These are phyloP conservation scores for Ormia ochracea DNA, from an alignment of 2,888 invertebrate species.

Conservation along the genomic window DNA sequence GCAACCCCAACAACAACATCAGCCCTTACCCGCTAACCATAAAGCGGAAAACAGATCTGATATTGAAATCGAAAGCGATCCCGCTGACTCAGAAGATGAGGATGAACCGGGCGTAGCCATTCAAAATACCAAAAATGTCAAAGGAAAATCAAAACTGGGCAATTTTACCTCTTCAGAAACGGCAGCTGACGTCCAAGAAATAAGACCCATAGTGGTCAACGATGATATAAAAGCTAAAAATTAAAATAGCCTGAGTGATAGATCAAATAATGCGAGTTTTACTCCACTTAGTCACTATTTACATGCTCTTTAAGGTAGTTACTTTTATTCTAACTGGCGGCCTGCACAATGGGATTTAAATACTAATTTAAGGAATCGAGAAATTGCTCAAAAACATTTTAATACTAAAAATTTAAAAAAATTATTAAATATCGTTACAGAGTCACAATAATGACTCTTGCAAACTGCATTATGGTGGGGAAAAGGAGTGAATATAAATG, in stretches of 20 bases:
- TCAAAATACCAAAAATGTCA: conserved; percentile 63
- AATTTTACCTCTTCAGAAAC: conserved; percentile 59
- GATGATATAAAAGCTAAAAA: conserved; percentile 64
- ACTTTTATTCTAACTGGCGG: neutral
- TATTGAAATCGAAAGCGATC: conserved; percentile 64
- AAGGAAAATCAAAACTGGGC: conserved; percentile 61
- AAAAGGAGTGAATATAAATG: no score
- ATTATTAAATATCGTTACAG: no score
- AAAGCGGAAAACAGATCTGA: conserved; percentile 72
- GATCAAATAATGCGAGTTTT: neutral
- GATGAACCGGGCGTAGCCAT: conserved; percentile 54
- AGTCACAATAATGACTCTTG: no score
- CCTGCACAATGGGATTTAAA: neutral
- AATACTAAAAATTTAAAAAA: no score
- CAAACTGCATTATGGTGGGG: no score
- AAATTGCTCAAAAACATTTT: no score
- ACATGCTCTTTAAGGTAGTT: neutral
- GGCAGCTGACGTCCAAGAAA: conserved; percentile 61
- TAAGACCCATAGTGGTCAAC: conserved; percentile 69
- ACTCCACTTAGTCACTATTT: conserved; percentile 47
- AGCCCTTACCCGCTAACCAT: conserved; percentile 64
- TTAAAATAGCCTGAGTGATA: conserved; percentile 37
- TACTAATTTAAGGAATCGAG: neutral
- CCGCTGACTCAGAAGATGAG: conserved; percentile 54
- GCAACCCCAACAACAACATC: conserved; percentile 78